These are phyloP conservation scores for Perodicticus potto DNA, from an alignment of 2,797 vertebrate genomes.

Conservation along the genomic window DNA sequence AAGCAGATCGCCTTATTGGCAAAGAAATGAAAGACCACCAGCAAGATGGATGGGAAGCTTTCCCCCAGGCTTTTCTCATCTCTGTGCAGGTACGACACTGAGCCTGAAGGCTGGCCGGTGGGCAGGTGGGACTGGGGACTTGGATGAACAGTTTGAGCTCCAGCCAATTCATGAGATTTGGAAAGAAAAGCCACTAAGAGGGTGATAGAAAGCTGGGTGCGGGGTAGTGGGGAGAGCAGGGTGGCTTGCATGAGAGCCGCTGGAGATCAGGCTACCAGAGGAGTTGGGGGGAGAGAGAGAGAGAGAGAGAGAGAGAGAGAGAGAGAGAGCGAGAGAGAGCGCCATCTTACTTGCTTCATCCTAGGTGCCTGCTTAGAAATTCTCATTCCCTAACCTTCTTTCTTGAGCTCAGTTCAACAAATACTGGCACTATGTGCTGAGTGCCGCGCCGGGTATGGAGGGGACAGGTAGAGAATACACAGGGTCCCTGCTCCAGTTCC, in stretches of 20 bases:
- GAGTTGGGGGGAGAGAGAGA: too few species aligned
- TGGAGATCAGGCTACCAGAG: not conserved
- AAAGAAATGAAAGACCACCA: slow-evolving; percentile 87
- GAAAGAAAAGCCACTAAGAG: not conserved
- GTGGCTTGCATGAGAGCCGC: rapidly evolving
- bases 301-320: too few species aligned
- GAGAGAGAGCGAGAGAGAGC: too few species aligned
- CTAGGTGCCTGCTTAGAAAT: not conserved
- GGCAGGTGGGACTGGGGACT: not conserved
- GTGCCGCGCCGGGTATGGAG: rapidly evolving
- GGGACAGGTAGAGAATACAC: not conserved
- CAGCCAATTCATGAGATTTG: not conserved
- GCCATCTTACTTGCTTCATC: not conserved
- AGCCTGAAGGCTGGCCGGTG: not conserved
- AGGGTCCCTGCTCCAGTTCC: not conserved
- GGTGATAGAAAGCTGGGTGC: not conserved
- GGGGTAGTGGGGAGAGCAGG: not conserved
- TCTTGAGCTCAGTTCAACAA: not conserved
- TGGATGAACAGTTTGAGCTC: not conserved
- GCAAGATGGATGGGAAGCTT: slow-evolving; percentile 86
- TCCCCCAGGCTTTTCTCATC: slow-evolving; percentile 66
- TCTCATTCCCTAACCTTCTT: not conserved
- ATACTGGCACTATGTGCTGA: rapidly evolving
- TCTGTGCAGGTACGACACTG: slow-evolving; percentile 48
- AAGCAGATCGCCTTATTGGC: slow-evolving; percentile 89